Percentiles rank a stretch among this genome's conserved stretches.
Conservation (phyloP, 2,113 vertebrate genomes). For the Empidonax alnorum region DNA sequence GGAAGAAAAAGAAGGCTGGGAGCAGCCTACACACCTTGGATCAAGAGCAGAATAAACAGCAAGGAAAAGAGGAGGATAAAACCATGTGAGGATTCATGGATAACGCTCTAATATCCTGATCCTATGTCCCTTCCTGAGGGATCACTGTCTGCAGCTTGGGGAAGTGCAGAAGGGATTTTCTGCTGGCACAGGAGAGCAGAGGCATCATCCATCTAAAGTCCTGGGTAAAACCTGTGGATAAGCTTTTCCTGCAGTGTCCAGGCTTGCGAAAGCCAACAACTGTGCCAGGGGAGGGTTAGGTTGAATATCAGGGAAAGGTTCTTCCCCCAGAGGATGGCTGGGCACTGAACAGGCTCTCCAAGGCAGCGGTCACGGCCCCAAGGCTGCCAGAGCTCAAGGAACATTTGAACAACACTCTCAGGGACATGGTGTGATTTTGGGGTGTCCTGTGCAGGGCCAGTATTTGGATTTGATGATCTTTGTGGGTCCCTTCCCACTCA, state of each 20-base stretch:
- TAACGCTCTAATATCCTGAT: fast-evolving
- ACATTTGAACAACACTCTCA: fast-evolving
- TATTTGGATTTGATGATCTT: background rate
- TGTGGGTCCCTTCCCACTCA: background rate
- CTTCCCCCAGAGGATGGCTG: background rate
- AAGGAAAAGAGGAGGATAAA: background rate
- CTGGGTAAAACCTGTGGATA: background rate
- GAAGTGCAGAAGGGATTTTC: background rate
- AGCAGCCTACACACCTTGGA: background rate
- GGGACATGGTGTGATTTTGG: background rate
- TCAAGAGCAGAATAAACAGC: background rate
- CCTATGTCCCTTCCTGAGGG: background rate
- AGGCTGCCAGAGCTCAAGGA: background rate
- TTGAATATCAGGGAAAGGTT: fast-evolving
- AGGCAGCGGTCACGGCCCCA: background rate
- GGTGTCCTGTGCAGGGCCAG: background rate
- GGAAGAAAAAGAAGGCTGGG: background rate
- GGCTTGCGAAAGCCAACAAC: background rate
- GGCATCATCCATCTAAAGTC: background rate
- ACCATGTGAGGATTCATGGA: fast-evolving
- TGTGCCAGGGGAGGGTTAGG: background rate
- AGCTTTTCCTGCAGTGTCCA: background rate
- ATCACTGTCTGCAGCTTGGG: fast-evolving
- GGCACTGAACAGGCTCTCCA: background rate
- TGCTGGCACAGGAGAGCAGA: background rate